A percentile compares a stretch with the other conserved stretches of the same genome.
These are phyloP conservation scores for Danio aesculapii DNA, from an alignment of 2,797 vertebrate genomes.

Conservation along the genomic window DNA sequence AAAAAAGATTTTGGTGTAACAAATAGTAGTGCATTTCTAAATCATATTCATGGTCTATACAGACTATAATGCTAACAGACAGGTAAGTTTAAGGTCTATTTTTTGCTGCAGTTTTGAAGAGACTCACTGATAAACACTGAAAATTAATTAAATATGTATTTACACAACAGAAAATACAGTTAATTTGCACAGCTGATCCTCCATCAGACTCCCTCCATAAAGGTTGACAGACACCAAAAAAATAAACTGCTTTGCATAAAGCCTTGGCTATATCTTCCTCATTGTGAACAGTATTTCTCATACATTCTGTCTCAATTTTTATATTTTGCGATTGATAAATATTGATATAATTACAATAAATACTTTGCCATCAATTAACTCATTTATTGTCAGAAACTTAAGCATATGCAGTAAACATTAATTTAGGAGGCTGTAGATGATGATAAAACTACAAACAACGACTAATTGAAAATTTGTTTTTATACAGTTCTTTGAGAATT, in stretches of 20 bases:
- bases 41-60: not conserved
- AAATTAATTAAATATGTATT: not conserved
- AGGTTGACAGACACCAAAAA: not conserved
- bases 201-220: not conserved
- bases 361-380: too few relatives aligned
- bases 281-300: too few relatives aligned
- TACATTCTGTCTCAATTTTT: too few relatives aligned
- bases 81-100: not conserved
- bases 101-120: not conserved
- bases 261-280: too few relatives aligned
- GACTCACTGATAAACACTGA: not conserved
- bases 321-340: too few relatives aligned
- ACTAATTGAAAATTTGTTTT: too few relatives aligned
- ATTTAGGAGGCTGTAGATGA: too few relatives aligned
- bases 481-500: too few relatives aligned
- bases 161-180: not conserved
- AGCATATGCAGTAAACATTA: too few relatives aligned
- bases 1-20: not conserved
- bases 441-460: too few relatives aligned
- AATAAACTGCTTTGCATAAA: not conserved
- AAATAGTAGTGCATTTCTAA: not conserved
- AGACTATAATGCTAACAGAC: not conserved
- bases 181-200: not conserved
- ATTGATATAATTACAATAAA: too few relatives aligned
- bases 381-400: too few relatives aligned